These are phyloP conservation scores for Platysteira castanea DNA, from an alignment of 2,113 vertebrate species.

Conservation along the genomic window DNA sequence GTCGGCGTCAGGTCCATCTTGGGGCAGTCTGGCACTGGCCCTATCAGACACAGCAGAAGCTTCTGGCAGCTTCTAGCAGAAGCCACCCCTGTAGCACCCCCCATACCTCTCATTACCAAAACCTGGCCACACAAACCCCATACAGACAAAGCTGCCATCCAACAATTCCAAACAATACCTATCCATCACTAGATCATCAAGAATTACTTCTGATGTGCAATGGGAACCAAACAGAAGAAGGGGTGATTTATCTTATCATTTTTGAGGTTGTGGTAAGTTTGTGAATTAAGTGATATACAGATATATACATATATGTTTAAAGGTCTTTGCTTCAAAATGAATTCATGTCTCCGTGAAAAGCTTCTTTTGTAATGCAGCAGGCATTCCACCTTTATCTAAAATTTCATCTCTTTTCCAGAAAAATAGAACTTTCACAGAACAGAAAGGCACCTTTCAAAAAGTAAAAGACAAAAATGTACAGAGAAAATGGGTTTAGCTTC, in stretches of 20 bases:
- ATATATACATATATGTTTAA: not conserved
- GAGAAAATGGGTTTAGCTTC: not conserved
- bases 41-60: not conserved
- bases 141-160: not conserved
- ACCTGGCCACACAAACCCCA: not conserved
- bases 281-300: not conserved
- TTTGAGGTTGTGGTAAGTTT: not conserved
- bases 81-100: not conserved
- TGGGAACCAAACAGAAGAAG: not conserved
- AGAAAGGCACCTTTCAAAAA: not conserved
- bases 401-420: not conserved
- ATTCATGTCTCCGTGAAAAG: not conserved
- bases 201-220: not conserved
- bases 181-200: not conserved
- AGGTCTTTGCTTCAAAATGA: not conserved
- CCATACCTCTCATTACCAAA: not conserved
- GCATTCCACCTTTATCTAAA: not conserved
- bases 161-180: not conserved
- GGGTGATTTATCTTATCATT: not conserved
- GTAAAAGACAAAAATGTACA: not conserved
- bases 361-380: not conserved
- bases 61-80: not conserved
- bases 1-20: rapidly evolving
- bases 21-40: not conserved
- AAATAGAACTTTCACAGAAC: not conserved